Evolutionary conservation across 92 coral and sea anemone species (phyloP).

Genomic region (Anthopleura xanthogrammica): DNA sequence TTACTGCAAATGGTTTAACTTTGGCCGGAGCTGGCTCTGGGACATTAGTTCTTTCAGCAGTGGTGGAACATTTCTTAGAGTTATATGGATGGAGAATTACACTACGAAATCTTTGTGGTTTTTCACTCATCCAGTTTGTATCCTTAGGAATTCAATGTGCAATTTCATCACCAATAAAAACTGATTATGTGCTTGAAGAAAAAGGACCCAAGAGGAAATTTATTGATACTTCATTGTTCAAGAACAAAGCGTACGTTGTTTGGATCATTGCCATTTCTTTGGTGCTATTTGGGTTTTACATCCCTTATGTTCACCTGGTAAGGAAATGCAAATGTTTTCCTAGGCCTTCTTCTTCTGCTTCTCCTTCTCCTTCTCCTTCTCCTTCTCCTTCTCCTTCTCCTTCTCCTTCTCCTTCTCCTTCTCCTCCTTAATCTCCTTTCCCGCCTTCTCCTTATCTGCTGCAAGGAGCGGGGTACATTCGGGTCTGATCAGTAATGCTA

Average conservation of each 20-base stretch:
- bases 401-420: no score
- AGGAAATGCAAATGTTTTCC: background rate
- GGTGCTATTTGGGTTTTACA: conserved; percentile 79
- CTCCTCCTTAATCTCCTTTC: background rate
- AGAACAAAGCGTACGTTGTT: conserved; percentile 77
- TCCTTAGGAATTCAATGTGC: conserved; percentile 57
- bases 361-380: background rate
- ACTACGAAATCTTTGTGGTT: conserved; percentile 62
- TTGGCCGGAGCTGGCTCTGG: conserved; percentile 95
- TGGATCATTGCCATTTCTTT: conserved; percentile 60
- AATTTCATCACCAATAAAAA: conserved; percentile 42
- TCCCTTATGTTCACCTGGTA: conserved; percentile 85
- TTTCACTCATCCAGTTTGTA: conserved; percentile 38
- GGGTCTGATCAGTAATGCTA: no score
- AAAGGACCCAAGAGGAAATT: conserved; percentile 16
- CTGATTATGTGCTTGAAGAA: background rate
- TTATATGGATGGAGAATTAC: conserved; percentile 70
- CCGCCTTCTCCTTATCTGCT: no score
- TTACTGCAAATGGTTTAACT: conserved; percentile 82
- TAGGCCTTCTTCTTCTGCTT: background rate
- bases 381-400: background rate
- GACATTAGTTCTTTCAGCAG: conserved; percentile 68
- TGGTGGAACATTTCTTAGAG: conserved; percentile 53
- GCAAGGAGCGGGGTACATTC: no score
- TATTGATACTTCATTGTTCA: conserved; percentile 51